These are phyloP conservation scores for Pangasius sanitwongsei DNA, from an alignment of 2,797 vertebrate genomes.

Conservation along the genomic window DNA sequence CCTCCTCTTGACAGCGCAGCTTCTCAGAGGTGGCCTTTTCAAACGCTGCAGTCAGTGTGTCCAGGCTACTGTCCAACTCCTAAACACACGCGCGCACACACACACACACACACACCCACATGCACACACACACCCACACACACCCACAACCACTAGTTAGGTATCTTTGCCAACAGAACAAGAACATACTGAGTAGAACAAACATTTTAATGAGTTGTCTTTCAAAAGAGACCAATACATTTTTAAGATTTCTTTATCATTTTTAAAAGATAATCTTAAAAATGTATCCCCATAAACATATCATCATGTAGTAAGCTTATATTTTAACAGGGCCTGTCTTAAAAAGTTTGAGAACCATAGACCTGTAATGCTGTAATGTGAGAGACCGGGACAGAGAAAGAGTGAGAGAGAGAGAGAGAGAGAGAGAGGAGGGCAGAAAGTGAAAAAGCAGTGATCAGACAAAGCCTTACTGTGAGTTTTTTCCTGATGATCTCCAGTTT, in stretches of 20 bases:
- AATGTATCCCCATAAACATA: not conserved
- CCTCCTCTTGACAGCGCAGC: conserved; percentile 89
- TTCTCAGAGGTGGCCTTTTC: conserved; percentile 89
- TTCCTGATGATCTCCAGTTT: conserved; percentile 76
- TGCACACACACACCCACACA: conserved; percentile 2
- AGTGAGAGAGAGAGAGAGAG: not conserved
- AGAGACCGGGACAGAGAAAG: not conserved
- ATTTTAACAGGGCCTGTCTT: not conserved
- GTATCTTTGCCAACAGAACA: not conserved
- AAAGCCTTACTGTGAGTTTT: conserved; percentile 72
- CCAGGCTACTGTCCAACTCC: conserved; percentile 89
- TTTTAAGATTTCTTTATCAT: not conserved
- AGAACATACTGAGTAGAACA: not conserved
- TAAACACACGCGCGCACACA: conserved; percentile 56
- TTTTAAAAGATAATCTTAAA: not conserved
- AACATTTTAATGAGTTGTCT: not conserved
- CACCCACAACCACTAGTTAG: too few species aligned
- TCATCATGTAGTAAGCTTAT: not conserved
- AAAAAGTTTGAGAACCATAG: not conserved
- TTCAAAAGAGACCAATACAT: not conserved
- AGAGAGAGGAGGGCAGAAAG: not conserved
- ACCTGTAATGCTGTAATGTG: not conserved
- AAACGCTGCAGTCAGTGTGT: conserved; percentile 82
- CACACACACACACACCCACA: conserved; percentile 34
- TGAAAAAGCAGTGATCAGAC: not conserved